Conservation (phyloP, 2,113 vertebrate genomes). For the Neolamprologus hecqui region DNA sequence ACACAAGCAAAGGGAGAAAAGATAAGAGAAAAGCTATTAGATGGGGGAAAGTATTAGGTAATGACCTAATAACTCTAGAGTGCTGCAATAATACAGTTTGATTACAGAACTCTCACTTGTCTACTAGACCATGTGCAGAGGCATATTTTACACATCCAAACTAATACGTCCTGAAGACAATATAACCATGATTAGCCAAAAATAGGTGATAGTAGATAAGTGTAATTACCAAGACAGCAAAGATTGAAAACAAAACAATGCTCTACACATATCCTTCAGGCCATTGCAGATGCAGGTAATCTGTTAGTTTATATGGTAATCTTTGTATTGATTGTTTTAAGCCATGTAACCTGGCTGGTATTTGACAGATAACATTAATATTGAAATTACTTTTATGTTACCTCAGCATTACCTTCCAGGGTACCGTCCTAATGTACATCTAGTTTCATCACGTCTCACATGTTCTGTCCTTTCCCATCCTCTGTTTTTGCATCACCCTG, state of each 20-base stretch:
- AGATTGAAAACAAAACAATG: not conserved
- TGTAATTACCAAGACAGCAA: not conserved
- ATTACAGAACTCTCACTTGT: not conserved
- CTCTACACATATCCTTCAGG: not conserved
- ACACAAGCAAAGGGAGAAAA: not conserved
- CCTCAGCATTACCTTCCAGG: not conserved
- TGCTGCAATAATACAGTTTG: not conserved
- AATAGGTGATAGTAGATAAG: not conserved
- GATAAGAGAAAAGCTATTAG: not conserved
- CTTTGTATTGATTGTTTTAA: not conserved
- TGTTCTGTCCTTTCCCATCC: constrained; percentile 7
- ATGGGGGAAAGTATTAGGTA: not conserved
- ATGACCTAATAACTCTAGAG: constrained; percentile 6
- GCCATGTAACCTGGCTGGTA: not conserved
- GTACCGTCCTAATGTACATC: not conserved
- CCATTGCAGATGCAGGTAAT: not conserved
- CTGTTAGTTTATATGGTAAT: not conserved
- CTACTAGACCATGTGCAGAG: not conserved
- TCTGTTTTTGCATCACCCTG: not conserved
- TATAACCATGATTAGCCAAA: not conserved
- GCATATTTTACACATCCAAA: constrained; percentile 3
- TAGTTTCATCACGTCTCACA: not conserved
- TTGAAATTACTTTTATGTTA: not conserved
- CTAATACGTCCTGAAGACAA: not conserved
- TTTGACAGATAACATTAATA: not conserved